Evolutionary conservation across 2,888 invertebrate genomes (phyloP), one percentile per base, ranked within the genome.

Genomic region (Horisme vitalbata): DNA sequence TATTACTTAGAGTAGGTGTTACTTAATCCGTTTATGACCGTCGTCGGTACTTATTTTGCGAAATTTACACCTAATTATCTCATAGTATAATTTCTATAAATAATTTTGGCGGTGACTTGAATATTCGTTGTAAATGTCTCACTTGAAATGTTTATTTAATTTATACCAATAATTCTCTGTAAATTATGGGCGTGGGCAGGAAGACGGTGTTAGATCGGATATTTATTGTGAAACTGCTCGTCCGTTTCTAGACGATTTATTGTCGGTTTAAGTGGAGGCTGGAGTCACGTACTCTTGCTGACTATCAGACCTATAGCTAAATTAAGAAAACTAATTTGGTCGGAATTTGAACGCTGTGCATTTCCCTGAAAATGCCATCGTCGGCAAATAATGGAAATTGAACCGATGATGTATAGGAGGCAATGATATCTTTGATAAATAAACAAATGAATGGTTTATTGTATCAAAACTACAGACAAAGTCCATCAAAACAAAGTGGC

Each of bases 71-170:
- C 70, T 62, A 77, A 79, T 79, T 77, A 78, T 66, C 66, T 60
- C 61, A 44, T 59, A 52, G 51, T 55, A 63, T 56, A 61, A 59
- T 65, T 66, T 67, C 75, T 53, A 48, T 55, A 55, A 48, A 55
- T 57, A 55, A 78, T 77, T 79, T 83, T 59, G n/a, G 83, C 81
- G 70, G 69, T 66, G 71, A 73, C 75, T 77, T 60, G 59, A 61
- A 71, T 73, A 79, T 82, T 76, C 74, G 74, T 78, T 79, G 75
- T 82, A 77, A 81, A 79, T 63, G 83, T 81, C 82, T 66, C 69
- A 73, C 70, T 79, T 79, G 84, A 85, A 69, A 81, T 85, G 82
- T 86, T 86, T 86, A 83, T 86, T 85, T 85, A 81, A 83, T 87
- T 81, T 81, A 85, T 83, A 79, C 80, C 73, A 77, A 85, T 86